phyloP scores from a whole-genome alignment of 2,797 vertebrate genomes.

The Microctenopoma lineatum region DNA sequence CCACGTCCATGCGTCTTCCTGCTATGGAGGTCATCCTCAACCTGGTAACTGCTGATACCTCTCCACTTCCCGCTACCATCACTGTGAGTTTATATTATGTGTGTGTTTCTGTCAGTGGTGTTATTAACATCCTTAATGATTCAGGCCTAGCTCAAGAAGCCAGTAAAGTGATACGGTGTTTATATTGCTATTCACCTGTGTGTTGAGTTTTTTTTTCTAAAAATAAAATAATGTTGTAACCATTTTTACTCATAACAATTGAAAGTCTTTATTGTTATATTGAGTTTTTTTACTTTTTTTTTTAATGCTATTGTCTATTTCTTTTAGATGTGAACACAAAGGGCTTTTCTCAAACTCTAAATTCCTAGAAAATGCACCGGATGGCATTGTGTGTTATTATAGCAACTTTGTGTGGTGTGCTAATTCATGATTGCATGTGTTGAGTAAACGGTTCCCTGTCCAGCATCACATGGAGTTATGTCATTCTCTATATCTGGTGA shows the following conservation, averaged over 20 bases:
- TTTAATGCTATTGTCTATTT: constrained; percentile 30
- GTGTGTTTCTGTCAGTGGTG: not conserved
- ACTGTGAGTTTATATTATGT: constrained; percentile 69
- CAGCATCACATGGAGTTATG: constrained; percentile 58
- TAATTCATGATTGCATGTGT: constrained; percentile 43
- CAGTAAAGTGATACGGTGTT: not conserved
- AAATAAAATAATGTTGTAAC: not conserved
- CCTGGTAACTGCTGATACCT: constrained; percentile 81
- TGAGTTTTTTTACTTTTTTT: constrained; percentile 25
- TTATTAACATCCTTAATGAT: not conserved
- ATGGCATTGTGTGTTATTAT: constrained; percentile 17
- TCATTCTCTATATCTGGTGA: constrained; percentile 69
- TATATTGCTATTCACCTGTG: not conserved
- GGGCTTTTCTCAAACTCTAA: constrained; percentile 50
- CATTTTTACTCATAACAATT: constrained; percentile 22
- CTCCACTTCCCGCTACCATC: constrained; percentile 63
- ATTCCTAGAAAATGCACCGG: constrained; percentile 46
- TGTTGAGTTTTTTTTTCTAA: not conserved
- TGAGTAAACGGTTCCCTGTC: constrained; percentile 52
- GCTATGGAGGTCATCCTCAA: constrained; percentile 85
- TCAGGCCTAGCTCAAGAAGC: not conserved
- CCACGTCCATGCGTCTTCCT: constrained; percentile 37
- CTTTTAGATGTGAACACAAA: constrained; percentile 38
- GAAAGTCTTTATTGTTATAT: constrained; percentile 8
- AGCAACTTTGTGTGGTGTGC: constrained; percentile 27